A percentile compares a stretch with the other conserved stretches of the same genome.
Evolutionary conservation across 2,113 vertebrate species (phyloP).

Genomic region (Lethenteron camtschaticum): DNA sequence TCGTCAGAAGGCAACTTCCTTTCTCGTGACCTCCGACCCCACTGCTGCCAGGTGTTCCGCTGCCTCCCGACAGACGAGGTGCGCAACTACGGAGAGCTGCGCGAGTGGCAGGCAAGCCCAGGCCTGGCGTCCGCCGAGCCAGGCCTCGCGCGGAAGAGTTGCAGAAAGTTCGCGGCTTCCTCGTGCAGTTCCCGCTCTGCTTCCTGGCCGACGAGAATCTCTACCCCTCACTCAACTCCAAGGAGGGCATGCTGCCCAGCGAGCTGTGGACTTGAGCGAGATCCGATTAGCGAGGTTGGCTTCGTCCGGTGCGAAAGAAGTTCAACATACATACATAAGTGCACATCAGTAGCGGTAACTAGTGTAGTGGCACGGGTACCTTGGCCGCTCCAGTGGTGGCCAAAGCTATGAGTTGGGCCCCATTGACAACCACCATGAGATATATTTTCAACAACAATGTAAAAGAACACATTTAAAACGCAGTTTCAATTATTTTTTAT

Average conservation of each 20-base stretch:
- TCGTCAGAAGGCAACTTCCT: too few species aligned
- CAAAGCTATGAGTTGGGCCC: too few species aligned
- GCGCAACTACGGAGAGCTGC: conserved; percentile 12
- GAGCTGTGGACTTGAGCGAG: conserved; percentile 15
- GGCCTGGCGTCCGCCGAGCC: conserved; percentile 13
- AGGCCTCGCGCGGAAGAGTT: conserved; percentile 11
- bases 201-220: conserved; percentile 16
- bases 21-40: too few species aligned
- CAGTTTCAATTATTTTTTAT: too few species aligned
- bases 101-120: conserved; percentile 12
- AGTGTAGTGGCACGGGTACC: too few species aligned
- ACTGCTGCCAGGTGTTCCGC: conserved; percentile 13
- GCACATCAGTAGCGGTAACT: too few species aligned
- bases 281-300: neutral
- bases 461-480: too few species aligned
- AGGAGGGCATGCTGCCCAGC: conserved; percentile 15
- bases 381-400: too few species aligned
- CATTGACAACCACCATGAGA: too few species aligned
- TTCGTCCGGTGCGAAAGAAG: too few species aligned
- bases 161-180: conserved; percentile 14
- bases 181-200: conserved; percentile 16
- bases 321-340: too few species aligned
- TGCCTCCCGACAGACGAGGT: conserved; percentile 15
- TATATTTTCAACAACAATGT: too few species aligned
- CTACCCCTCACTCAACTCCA: conserved; percentile 16